Percentiles rank a stretch among this genome's conserved stretches.
Evolutionary conservation across 2,113 vertebrate genomes (phyloP).

Genomic region (Oncorhynchus tshawytscha): DNA sequence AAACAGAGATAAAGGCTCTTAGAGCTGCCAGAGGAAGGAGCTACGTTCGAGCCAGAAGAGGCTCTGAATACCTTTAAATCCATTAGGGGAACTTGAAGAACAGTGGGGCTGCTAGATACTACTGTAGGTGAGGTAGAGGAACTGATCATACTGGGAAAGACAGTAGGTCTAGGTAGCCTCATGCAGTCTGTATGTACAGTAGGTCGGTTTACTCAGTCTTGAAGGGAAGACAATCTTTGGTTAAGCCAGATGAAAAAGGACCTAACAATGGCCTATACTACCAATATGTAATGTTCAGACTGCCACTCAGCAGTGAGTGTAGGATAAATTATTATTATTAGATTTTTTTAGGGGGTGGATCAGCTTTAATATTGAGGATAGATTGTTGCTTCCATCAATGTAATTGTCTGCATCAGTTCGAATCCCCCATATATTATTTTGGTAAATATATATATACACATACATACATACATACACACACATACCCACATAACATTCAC

Average conservation of each 20-base stretch:
- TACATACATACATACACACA: no score
- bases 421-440: no score
- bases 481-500: no score
- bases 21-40: neutral
- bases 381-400: no score
- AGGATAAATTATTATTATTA: neutral
- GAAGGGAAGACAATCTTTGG: neutral
- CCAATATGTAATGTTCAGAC: neutral
- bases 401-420: no score
- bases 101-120: neutral
- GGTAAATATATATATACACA: no score
- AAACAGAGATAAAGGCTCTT: neutral
- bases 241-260: neutral
- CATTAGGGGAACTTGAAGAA: neutral
- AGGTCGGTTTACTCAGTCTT: neutral
- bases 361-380: no score
- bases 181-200: no score
- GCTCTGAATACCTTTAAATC: neutral
- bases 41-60: neutral
- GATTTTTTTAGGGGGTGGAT: no score
- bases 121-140: neutral
- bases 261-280: neutral
- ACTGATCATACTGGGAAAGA: neutral
- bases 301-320: neutral
- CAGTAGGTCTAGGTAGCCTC: neutral